Conservation (phyloP, 37 sponge, comb jelly and placozoan genomes). For the Oopsacas minuta region DNA sequence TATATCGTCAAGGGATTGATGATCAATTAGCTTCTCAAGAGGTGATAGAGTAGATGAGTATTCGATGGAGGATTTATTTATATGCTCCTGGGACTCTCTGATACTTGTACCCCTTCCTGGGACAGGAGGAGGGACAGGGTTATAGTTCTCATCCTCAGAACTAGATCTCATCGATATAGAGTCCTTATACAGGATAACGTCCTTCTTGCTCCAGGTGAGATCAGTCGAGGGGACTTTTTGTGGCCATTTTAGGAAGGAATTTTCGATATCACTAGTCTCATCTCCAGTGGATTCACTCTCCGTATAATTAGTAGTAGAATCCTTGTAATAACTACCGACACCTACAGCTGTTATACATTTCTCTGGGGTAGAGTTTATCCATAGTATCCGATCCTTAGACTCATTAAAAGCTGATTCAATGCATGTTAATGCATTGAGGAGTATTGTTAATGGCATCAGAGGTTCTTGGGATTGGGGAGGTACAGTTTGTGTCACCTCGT, state of each 20-base stretch:
- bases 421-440: not conserved
- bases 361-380: not conserved
- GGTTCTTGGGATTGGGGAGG: not conserved
- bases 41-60: not conserved
- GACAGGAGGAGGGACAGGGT: not conserved
- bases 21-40: not conserved
- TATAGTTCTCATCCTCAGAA: not conserved
- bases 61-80: not conserved
- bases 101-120: not conserved
- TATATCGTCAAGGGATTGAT: not conserved
- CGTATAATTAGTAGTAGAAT: not conserved
- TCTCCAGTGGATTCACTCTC: conserved; percentile 15
- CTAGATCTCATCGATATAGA: not conserved
- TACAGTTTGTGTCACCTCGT: not conserved
- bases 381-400: not conserved
- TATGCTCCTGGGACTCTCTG: not conserved
- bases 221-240: not conserved
- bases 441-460: not conserved
- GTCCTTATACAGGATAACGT: not conserved
- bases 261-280: not conserved
- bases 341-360: not conserved
- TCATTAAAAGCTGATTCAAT: not conserved
- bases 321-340: not conserved
- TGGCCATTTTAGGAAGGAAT: not conserved
- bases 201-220: not conserved